Percentiles rank a stretch among this genome's conserved stretches.
phyloP scores from a whole-genome alignment of 1,140 invertebrate genomes.

The Euwallacea fornicatus region DNA sequence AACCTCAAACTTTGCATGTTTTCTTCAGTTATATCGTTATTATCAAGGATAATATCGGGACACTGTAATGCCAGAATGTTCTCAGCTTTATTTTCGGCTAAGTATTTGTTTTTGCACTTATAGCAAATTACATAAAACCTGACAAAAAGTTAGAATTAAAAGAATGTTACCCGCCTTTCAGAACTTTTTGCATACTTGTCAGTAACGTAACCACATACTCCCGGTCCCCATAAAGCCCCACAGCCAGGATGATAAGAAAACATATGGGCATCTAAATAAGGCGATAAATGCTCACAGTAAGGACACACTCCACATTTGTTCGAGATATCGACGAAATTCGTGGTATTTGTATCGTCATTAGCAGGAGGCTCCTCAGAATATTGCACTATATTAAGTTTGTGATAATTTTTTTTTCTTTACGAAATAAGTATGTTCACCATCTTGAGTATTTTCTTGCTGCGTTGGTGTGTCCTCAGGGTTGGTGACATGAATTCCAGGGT shows the following conservation, averaged over 20 bases:
- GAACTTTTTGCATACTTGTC: conserved; percentile 40
- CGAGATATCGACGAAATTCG: conserved; percentile 26
- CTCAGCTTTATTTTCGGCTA: conserved; percentile 38
- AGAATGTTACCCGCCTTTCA: conserved; percentile 1
- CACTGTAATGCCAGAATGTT: conserved; percentile 41
- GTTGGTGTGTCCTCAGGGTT: conserved; percentile 17
- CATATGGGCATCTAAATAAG: conserved; percentile 51
- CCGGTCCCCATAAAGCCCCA: conserved; percentile 51
- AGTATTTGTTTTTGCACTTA: conserved; percentile 57
- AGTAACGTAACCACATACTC: conserved; percentile 55
- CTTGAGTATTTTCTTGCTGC: too few relatives aligned
- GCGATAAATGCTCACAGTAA: conserved; percentile 49
- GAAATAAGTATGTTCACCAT: neutral
- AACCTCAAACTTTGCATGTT: conserved; percentile 45
- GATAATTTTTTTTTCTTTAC: neutral
- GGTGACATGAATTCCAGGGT: conserved; percentile 13
- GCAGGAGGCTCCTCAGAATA: neutral
- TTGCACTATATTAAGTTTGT: too few relatives aligned
- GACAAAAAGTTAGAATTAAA: conserved; percentile 1
- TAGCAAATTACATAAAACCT: conserved; percentile 57
- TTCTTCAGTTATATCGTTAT: conserved; percentile 46
- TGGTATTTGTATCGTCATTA: neutral
- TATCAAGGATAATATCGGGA: conserved; percentile 50
- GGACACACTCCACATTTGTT: conserved; percentile 45
- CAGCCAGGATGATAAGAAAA: conserved; percentile 57